Base-by-base conservation (phyloP, 2,113 vertebrate species). In the Cyprinus carpio region DNA sequence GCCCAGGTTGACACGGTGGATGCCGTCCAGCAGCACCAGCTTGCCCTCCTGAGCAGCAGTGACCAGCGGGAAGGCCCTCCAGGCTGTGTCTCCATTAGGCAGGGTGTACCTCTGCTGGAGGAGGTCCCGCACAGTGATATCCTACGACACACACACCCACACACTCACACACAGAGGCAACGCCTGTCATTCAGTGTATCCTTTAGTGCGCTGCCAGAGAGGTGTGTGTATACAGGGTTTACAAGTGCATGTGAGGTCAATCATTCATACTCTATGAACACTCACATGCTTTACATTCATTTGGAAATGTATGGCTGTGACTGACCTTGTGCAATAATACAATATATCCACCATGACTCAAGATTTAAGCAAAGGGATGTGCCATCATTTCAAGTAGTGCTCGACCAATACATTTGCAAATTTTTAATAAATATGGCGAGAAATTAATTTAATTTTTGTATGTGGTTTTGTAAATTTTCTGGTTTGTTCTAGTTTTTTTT, bases 51-150 rank as follows among this genome's bases (percentile, higher is more conserved):
- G 91, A 60, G 98, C 97, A 23, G 98, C 97, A 1, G 89, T 96
- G 83, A 99, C 96, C 15, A 99, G 95, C 0, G 98, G 96, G 0
- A 98, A 97, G 0, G 96, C 93, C 84, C 97, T 94, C 98, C 98
- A 99, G 13, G 97, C 96, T 2, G 98, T 99, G 93, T 99, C 98
- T 80, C 98, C 97, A 25, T 96, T 98, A 0, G 97, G 95, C 76
- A 99, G 95, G 0, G 97, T 99, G 89, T 95, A 99, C 34, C 98
- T 94, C 89, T 99, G 98, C 93, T 99, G 98, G 0, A 99, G 95
- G 23, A 99, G 92, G 86, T 99, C 98, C 83, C 98, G 94, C 0
- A 96, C 97, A 0, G 98, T 99, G 97, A 99, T 98, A 85, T 99
- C 98, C 98, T 99, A 46, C 18, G 67, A 58, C 31, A 67, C 69